phyloP scores from a whole-genome alignment of 2,888 invertebrate species.

The Taphrorychus bicolor region DNA sequence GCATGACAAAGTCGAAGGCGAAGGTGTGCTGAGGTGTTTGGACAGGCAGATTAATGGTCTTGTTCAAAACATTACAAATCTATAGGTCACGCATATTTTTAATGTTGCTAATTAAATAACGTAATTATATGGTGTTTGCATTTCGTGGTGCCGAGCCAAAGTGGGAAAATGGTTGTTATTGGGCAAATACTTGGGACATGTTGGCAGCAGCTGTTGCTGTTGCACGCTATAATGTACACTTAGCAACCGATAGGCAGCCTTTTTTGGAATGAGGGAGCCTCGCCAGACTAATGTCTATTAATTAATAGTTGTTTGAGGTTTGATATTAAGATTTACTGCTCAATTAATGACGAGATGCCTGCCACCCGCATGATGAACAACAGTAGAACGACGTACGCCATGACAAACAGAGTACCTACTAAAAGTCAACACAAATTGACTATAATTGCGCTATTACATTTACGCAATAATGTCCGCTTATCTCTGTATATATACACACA shows the following conservation, averaged over 20 bases:
- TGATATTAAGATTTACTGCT: background rate
- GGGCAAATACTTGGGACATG: background rate
- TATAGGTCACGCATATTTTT: conserved; percentile 22
- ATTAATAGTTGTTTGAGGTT: background rate
- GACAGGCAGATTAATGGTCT: conserved; percentile 6
- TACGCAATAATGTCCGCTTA: background rate
- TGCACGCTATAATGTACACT: no score
- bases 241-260: no score
- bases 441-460: background rate
- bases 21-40: conserved; percentile 10
- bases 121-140: background rate
- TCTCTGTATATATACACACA: background rate
- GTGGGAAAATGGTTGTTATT: background rate
- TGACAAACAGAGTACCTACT: background rate
- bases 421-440: background rate
- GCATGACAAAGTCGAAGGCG: conserved; percentile 11
- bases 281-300: background rate
- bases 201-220: background rate
- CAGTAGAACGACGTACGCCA: background rate
- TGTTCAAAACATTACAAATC: conserved; percentile 9
- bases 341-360: background rate
- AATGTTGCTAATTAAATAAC: conserved; percentile 2
- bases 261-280: background rate
- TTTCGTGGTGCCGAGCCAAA: background rate
- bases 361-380: background rate